These are phyloP conservation scores for Luperina nickerlii DNA, from an alignment of 2,888 invertebrate genomes.

Conservation along the genomic window DNA sequence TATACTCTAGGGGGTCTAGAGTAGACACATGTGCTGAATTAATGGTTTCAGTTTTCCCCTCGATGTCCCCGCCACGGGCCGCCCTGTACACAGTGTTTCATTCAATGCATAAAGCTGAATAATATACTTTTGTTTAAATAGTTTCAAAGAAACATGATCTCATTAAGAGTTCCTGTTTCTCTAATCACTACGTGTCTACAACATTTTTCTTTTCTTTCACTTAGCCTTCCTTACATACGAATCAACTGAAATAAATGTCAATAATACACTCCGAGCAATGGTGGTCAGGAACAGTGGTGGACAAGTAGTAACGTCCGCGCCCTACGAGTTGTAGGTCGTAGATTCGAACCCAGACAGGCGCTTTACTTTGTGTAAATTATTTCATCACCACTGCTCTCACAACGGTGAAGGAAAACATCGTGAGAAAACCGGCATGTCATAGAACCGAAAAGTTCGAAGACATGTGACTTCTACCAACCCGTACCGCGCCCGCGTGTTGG, in stretches of 20 bases:
- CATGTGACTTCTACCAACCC: background rate
- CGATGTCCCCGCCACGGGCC: too few species aligned
- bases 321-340: too few species aligned
- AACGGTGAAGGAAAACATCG: background rate
- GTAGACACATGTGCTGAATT: background rate
- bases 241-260: background rate
- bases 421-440: background rate
- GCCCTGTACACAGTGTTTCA: too few species aligned
- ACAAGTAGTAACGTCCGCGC: too few species aligned
- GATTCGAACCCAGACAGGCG: too few species aligned
- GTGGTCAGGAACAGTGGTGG: too few species aligned
- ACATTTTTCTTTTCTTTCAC: background rate
- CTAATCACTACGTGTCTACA: background rate
- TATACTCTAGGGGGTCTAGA: background rate
- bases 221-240: background rate
- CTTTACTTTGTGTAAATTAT: background rate
- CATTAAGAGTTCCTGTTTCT: background rate
- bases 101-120: background rate
- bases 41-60: background rate
- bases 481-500: background rate
- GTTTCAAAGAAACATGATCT: background rate
- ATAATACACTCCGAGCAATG: background rate
- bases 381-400: background rate
- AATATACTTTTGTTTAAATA: background rate
- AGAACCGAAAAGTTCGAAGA: background rate